Evolutionary conservation across 2,888 invertebrate genomes (phyloP).

Genomic region (Chrysopilus asiliformis): DNA sequence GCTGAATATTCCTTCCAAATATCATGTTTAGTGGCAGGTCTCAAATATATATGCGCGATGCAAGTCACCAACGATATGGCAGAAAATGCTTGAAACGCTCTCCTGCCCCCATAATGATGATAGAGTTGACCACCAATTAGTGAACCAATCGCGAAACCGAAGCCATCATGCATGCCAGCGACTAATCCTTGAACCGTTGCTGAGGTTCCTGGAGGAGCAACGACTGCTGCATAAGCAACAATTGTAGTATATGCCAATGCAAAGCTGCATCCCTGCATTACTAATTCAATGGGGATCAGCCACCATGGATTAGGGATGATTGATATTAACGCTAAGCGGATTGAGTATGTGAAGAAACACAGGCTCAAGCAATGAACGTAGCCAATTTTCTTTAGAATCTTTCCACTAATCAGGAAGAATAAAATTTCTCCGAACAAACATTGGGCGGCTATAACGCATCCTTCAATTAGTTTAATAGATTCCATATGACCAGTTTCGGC

Average conservation of each 20-base stretch:
- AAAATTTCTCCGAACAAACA: slow-evolving; percentile 66
- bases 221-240: slow-evolving; percentile 54
- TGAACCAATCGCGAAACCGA: slow-evolving; percentile 66
- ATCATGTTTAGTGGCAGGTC: slow-evolving; percentile 28
- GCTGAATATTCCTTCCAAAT: slow-evolving; percentile 10
- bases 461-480: slow-evolving; percentile 65
- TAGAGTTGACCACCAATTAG: slow-evolving; percentile 58
- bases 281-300: slow-evolving; percentile 61
- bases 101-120: slow-evolving; percentile 46
- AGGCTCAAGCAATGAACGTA: slow-evolving; percentile 65
- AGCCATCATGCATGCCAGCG: slow-evolving; percentile 74
- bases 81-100: slow-evolving; percentile 40
- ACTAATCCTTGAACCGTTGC: slow-evolving; percentile 77
- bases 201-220: slow-evolving; percentile 58
- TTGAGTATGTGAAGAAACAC: slow-evolving; percentile 60
- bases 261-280: slow-evolving; percentile 78
- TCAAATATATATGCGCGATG: slow-evolving; percentile 28
- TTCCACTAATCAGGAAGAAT: slow-evolving; percentile 58
- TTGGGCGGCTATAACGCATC: slow-evolving; percentile 64
- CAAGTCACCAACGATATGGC: slow-evolving; percentile 28
- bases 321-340: slow-evolving; percentile 63
- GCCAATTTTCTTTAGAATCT: slow-evolving; percentile 64
- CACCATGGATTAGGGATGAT: slow-evolving; percentile 70
- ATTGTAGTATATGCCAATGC: slow-evolving; percentile 74
- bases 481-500: slow-evolving; percentile 43